Evolutionary conservation across 2,113 vertebrate genomes (phyloP).

Genomic region (Sphaerodactylus townsendi): DNA sequence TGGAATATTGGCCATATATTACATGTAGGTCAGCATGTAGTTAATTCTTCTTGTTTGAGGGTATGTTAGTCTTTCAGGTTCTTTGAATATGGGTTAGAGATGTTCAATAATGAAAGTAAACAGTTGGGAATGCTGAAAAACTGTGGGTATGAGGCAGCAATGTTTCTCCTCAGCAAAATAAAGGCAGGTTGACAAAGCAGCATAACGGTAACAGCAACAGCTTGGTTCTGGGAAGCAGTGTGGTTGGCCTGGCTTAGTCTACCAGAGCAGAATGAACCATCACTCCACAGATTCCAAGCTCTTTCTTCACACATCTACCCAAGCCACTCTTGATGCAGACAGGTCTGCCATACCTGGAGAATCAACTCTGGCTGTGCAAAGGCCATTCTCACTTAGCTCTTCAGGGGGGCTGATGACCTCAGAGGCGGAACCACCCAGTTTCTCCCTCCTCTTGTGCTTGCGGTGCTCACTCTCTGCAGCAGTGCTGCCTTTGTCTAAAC

Average conservation of each 20-base stretch:
- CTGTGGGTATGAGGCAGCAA: not conserved
- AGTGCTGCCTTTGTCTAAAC: not conserved
- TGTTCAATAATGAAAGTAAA: not conserved
- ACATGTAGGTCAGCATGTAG: too few species aligned
- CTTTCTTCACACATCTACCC: not conserved
- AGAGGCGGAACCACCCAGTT: not conserved
- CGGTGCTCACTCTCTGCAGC: conserved; percentile 35
- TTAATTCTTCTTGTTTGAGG: not conserved
- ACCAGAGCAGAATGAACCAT: not conserved
- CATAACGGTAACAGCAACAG: not conserved
- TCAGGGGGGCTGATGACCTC: not conserved
- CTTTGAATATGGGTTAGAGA: not conserved
- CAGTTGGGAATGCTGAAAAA: not conserved
- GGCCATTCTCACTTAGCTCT: accelerated
- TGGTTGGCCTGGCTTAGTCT: not conserved
- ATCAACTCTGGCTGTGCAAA: accelerated
- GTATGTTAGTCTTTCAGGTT: not conserved
- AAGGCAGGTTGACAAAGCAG: not conserved
- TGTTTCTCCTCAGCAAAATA: not conserved
- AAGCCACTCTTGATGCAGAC: not conserved
- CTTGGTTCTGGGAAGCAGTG: not conserved
- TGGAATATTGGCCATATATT: not conserved
- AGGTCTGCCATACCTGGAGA: conserved; percentile 36
- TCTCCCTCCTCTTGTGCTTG: conserved; percentile 59
- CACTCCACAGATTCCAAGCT: not conserved